These are phyloP conservation scores for Lepilemur septentrionalis DNA, from an alignment of 2,797 vertebrate species.

Conservation along the genomic window DNA sequence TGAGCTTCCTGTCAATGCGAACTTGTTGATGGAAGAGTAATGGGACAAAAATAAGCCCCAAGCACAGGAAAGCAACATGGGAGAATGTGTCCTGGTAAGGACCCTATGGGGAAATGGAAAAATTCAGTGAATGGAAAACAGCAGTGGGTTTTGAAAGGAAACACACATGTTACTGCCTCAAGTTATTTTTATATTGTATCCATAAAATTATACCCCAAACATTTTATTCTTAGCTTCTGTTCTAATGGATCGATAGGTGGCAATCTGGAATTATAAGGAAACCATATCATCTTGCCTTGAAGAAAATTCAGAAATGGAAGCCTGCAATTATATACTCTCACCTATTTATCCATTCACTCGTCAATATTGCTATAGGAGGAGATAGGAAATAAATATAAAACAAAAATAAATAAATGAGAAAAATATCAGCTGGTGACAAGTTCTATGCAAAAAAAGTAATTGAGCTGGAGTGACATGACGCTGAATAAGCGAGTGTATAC, in stretches of 20 bases:
- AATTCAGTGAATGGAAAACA: neutral
- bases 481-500: neutral
- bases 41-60: neutral
- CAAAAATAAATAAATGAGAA: neutral
- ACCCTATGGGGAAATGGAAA: accelerated
- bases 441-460: neutral
- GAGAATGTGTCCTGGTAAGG: accelerated
- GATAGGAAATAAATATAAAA: neutral
- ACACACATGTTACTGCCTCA: neutral
- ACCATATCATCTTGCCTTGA: neutral
- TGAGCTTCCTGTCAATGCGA: neutral
- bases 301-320: neutral
- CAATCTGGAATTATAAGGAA: neutral
- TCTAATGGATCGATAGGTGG: neutral
- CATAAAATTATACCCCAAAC: neutral
- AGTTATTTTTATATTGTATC: neutral
- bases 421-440: neutral
- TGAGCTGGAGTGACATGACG: neutral
- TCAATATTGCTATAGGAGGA: neutral
- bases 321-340: neutral
- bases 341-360: neutral
- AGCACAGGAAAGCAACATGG: neutral
- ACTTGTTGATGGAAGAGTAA: neutral
- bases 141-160: neutral
- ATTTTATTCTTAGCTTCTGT: neutral